Percentiles rank a stretch among this genome's conserved stretches.
phyloP scores from a whole-genome alignment of 1,140 invertebrate species.

The Papilio glaucus region DNA sequence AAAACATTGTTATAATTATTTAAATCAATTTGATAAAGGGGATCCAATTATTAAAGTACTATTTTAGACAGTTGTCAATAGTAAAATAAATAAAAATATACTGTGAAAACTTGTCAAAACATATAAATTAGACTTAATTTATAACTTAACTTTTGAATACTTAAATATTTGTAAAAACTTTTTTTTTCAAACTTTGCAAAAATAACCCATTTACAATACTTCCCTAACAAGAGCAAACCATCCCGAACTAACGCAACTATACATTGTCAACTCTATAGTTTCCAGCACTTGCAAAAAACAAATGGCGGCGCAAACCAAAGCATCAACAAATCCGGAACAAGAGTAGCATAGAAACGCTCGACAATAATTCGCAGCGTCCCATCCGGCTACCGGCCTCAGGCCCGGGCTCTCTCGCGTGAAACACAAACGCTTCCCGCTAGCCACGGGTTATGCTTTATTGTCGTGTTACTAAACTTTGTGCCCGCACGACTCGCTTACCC shows the following conservation, averaged over 20 bases:
- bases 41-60: too few relatives aligned
- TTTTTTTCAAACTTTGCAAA: not conserved
- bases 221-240: conserved; percentile 7
- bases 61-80: too few relatives aligned
- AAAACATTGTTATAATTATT: too few relatives aligned
- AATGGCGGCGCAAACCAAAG: conserved; percentile 15
- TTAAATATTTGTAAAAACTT: not conserved
- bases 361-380: conserved; percentile 32
- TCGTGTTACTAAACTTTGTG: conserved; percentile 31
- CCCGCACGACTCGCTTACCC: conserved; percentile 15
- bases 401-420: conserved; percentile 30
- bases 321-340: conserved; percentile 33
- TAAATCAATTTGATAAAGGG: too few relatives aligned
- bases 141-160: too few relatives aligned
- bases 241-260: conserved; percentile 12
- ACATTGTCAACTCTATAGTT: conserved; percentile 18
- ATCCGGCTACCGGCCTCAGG: conserved; percentile 27
- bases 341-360: conserved; percentile 25
- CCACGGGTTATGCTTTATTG: conserved; percentile 34
- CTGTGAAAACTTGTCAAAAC: too few relatives aligned
- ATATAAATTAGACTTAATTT: too few relatives aligned
- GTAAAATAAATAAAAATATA: too few relatives aligned
- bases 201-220: conserved; percentile 14
- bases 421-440: conserved; percentile 32
- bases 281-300: conserved; percentile 24